Percentiles rank a stretch among this genome's conserved stretches.
Conservation (phyloP, 1,140 invertebrate species). For the Epicauta chinensis region DNA sequence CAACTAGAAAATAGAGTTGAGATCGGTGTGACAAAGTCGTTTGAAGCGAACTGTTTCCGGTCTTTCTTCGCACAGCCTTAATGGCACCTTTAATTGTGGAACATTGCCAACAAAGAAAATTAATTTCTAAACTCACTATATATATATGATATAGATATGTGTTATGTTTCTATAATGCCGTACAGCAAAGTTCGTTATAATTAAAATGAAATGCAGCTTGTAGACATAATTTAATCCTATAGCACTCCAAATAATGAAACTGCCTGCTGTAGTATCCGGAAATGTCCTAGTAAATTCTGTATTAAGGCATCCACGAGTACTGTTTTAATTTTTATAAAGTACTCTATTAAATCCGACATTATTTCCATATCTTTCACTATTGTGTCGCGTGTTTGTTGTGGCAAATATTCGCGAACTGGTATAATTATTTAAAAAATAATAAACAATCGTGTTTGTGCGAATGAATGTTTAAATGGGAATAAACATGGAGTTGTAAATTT, state of each 20-base stretch:
- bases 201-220: slow-evolving; percentile 19
- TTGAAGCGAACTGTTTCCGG: background rate
- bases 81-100: slow-evolving; percentile 7
- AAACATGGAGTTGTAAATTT: slow-evolving; percentile 17
- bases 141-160: background rate
- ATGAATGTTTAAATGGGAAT: too few relatives aligned
- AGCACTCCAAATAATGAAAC: slow-evolving; percentile 18
- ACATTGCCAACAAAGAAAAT: slow-evolving; percentile 18
- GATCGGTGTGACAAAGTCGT: background rate
- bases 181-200: slow-evolving; percentile 18
- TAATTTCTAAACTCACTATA: slow-evolving; percentile 10
- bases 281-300: slow-evolving; percentile 1
- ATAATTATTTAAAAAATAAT: too few relatives aligned
- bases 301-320: background rate
- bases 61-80: background rate
- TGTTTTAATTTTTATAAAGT: background rate
- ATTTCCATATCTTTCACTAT: background rate
- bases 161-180: slow-evolving; percentile 14
- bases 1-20: too few relatives aligned
- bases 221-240: slow-evolving; percentile 17
- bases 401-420: too few relatives aligned
- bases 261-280: slow-evolving; percentile 12
- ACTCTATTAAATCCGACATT: background rate
- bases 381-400: too few relatives aligned
- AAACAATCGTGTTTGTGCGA: too few relatives aligned